These are phyloP conservation scores for Etheostoma nigrum DNA, from an alignment of 2,797 vertebrate genomes.

Conservation along the genomic window DNA sequence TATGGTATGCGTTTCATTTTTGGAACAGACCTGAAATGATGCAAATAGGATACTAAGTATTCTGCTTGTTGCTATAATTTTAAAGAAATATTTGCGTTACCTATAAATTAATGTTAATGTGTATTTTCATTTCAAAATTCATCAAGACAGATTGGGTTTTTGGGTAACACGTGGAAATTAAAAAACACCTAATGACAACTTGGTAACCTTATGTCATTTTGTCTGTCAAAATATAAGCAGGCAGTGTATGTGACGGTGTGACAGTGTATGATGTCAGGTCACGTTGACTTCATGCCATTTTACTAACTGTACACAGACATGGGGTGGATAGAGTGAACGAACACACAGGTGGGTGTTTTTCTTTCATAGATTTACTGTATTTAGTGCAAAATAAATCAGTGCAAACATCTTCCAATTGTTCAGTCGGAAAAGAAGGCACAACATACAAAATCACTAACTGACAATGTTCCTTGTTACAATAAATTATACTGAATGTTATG, in stretches of 20 bases:
- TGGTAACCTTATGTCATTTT: neutral
- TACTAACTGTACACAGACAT: too few species aligned
- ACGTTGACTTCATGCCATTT: neutral
- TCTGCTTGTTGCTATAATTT: neutral
- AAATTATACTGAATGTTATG: neutral
- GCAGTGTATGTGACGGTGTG: too few species aligned
- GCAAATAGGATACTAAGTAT: neutral
- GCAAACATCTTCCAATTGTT: neutral
- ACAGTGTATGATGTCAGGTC: neutral
- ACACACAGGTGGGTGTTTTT: neutral
- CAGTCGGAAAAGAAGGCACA: neutral
- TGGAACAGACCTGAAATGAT: neutral
- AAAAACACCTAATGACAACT: neutral
- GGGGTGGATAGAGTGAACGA: neutral
- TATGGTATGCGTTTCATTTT: neutral
- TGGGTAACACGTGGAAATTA: neutral
- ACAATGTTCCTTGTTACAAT: neutral
- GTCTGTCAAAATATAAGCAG: neutral
- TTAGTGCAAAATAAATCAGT: conserved; percentile 20
- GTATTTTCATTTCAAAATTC: neutral
- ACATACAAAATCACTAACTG: conserved; percentile 2
- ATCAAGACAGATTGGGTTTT: neutral
- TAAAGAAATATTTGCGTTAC: neutral
- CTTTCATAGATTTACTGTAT: conserved; percentile 2
- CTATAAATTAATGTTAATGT: neutral